Percentiles rank a stretch among this genome's conserved stretches.
Evolutionary conservation across 2,113 vertebrate genomes (phyloP).

Genomic region (Tupaia tana): DNA sequence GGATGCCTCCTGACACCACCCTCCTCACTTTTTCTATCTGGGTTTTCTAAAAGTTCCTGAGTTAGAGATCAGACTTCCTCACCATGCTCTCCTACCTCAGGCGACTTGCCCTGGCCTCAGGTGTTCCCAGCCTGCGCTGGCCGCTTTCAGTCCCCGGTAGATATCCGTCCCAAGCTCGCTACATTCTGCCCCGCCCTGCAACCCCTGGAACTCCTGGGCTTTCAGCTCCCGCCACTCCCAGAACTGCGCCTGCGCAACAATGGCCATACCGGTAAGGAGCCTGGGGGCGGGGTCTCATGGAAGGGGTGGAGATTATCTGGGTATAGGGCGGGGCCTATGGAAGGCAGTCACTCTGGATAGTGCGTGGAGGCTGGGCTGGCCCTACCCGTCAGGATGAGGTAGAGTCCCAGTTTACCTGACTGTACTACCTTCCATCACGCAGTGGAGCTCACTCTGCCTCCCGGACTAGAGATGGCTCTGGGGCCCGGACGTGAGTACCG

Average conservation of each 20-base stretch:
- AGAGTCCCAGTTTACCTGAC: accelerated
- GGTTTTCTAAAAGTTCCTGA: background rate
- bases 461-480: constrained; percentile 79
- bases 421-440: background rate
- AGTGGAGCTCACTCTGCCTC: constrained; percentile 85
- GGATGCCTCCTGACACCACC: background rate
- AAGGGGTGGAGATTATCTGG: background rate
- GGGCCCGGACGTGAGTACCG: constrained; percentile 85
- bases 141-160: constrained; percentile 86
- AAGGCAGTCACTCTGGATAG: accelerated
- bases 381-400: accelerated
- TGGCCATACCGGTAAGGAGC: constrained; percentile 83
- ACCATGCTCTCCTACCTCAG: constrained; percentile 18
- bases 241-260: constrained; percentile 85
- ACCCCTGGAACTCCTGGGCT: constrained; percentile 81
- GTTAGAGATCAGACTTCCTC: background rate
- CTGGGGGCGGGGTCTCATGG: background rate
- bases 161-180: constrained; percentile 73
- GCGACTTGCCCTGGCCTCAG: constrained; percentile 62
- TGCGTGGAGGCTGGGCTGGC: background rate
- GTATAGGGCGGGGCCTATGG: accelerated
- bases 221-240: constrained; percentile 65
- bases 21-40: background rate
- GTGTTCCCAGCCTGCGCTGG: constrained; percentile 64
- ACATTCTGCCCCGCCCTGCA: constrained; percentile 75